Conservation (phyloP, 37 sponge, comb jelly and placozoan genomes). For the Geodia barretti region DNA sequence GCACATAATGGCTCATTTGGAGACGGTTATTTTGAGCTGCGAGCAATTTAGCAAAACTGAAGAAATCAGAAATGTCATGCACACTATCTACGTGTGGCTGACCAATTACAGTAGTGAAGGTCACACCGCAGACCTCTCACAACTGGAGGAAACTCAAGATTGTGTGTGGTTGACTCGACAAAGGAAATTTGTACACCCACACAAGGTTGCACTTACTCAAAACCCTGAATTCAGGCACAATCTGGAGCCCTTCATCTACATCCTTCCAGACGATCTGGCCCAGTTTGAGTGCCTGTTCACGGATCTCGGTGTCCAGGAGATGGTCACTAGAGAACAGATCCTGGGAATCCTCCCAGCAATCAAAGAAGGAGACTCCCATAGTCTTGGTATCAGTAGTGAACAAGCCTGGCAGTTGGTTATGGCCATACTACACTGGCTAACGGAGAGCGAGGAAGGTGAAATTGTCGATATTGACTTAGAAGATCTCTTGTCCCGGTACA, state of each 20-base stretch:
- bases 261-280: slow-evolving; percentile 15
- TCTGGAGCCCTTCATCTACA: slow-evolving; percentile 43
- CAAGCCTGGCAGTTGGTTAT: slow-evolving; percentile 27
- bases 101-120: not conserved
- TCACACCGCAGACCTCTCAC: not conserved
- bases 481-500: slow-evolving; percentile 34
- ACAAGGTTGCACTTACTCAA: slow-evolving; percentile 13
- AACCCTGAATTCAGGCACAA: slow-evolving; percentile 22
- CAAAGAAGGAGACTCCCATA: not conserved
- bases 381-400: not conserved
- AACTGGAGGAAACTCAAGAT: not conserved
- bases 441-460: slow-evolving; percentile 3
- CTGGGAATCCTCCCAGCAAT: slow-evolving; percentile 19
- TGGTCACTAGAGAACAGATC: slow-evolving; percentile 11
- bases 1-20: slow-evolving; percentile 23
- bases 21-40: not conserved
- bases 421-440: slow-evolving; percentile 50
- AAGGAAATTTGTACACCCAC: slow-evolving; percentile 22
- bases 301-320: not conserved
- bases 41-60: not conserved
- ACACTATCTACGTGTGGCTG: not conserved
- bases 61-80: not conserved
- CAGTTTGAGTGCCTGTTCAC: slow-evolving; percentile 1
- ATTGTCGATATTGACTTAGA: not conserved
- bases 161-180: slow-evolving; percentile 31